A percentile compares a stretch with the other conserved stretches of the same genome.
These are phyloP conservation scores for Chitala chitala DNA, from an alignment of 2,113 vertebrate genomes.

Conservation along the genomic window DNA sequence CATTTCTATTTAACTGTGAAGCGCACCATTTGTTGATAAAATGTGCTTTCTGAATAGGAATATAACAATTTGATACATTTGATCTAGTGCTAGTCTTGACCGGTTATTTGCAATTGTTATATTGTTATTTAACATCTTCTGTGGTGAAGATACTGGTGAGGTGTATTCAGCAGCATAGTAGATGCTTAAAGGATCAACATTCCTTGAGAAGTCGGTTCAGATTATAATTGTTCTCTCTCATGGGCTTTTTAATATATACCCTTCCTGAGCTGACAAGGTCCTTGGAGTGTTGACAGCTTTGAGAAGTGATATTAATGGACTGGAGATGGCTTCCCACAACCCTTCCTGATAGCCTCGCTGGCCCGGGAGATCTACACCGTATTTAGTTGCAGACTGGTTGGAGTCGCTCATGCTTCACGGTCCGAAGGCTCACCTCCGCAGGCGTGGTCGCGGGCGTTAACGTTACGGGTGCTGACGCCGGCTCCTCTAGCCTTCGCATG, in stretches of 20 bases:
- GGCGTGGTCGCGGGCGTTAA: background rate
- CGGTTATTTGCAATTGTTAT: no score
- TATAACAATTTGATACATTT: no score
- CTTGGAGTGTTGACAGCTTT: background rate
- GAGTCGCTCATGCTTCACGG: no score
- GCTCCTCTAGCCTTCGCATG: background rate
- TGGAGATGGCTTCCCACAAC: background rate
- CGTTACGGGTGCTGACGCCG: background rate
- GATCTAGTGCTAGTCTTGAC: no score
- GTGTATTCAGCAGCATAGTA: no score
- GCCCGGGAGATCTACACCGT: background rate
- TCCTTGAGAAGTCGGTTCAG: background rate
- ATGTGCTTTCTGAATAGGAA: no score
- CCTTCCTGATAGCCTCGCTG: background rate
- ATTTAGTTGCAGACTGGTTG: slow-evolving; percentile 4
- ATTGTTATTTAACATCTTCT: no score
- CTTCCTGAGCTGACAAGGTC: background rate
- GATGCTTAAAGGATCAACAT: no score
- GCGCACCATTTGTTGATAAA: no score
- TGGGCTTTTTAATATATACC: background rate
- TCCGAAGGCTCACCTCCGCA: background rate
- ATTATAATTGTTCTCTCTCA: background rate
- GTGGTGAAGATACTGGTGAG: no score
- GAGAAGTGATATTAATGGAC: background rate
- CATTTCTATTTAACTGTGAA: no score